Conservation (phyloP, 2,888 invertebrate species). For the Noctua comes region DNA sequence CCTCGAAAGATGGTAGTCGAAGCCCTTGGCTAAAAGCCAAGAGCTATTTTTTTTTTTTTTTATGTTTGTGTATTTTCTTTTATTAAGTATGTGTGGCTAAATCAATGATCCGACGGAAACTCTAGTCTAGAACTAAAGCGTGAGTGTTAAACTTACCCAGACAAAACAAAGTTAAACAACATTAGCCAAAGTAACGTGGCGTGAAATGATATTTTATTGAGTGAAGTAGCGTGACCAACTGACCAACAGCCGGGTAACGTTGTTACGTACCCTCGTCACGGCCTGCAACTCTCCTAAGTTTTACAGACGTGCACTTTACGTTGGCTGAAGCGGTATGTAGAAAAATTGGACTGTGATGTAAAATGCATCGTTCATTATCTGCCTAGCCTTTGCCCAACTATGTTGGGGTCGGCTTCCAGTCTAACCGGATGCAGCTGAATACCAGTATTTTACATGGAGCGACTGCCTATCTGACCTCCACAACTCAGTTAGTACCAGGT, state of each 20-base stretch:
- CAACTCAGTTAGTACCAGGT: too few species aligned
- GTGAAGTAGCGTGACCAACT: conserved; percentile 49
- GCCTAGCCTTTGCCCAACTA: too few species aligned
- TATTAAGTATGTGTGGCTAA: not conserved
- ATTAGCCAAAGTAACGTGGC: conserved; percentile 30
- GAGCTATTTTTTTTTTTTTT: too few species aligned
- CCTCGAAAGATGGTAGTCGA: too few species aligned
- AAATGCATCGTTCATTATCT: not conserved
- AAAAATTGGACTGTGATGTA: not conserved
- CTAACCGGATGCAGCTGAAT: too few species aligned
- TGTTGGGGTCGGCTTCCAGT: too few species aligned
- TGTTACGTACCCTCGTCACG: conserved; percentile 63
- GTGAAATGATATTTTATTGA: conserved; percentile 60
- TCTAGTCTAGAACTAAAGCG: not conserved
- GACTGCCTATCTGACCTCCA: too few species aligned
- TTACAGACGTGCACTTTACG: not conserved
- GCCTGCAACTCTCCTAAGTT: conserved; percentile 16
- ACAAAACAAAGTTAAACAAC: conserved; percentile 16
- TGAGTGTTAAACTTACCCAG: not conserved
- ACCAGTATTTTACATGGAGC: too few species aligned
- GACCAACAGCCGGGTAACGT: conserved; percentile 55
- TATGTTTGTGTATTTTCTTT: not conserved
- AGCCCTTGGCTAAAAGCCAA: too few species aligned
- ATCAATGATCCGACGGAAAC: not conserved
- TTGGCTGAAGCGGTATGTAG: not conserved